Evolutionary conservation across 2,888 invertebrate species (phyloP).

Genomic region (Nomada flava): DNA sequence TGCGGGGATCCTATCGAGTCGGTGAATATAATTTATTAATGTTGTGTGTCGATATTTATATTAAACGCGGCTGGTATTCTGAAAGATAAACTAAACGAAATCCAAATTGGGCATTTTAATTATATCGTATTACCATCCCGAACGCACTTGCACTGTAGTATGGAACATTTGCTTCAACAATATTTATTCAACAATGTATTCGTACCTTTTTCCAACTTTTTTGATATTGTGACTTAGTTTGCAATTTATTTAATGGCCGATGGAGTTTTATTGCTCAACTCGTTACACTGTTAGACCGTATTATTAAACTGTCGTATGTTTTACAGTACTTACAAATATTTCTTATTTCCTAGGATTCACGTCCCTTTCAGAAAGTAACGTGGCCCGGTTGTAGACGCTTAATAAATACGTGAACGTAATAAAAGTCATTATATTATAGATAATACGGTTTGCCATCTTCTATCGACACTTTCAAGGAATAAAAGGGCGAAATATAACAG

Average conservation of each 20-base stretch:
- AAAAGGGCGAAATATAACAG: slow-evolving; percentile 27
- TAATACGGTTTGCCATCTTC: neutral
- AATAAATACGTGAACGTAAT: neutral
- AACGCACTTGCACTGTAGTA: no score
- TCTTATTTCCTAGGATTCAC: no score
- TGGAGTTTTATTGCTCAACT: no score
- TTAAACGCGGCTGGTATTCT: neutral
- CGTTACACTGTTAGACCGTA: no score
- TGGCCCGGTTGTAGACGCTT: neutral
- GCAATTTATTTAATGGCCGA: no score
- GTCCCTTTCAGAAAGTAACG: no score
- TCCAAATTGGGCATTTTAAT: slow-evolving; percentile 6
- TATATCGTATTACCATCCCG: neutral
- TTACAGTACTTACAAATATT: no score
- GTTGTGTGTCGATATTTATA: slow-evolving; percentile 9
- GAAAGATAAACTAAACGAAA: slow-evolving; percentile 19
- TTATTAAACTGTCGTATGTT: no score
- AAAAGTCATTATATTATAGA: neutral
- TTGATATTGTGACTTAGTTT: no score
- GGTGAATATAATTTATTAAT: slow-evolving; percentile 17
- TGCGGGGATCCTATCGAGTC: neutral
- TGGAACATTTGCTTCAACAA: neutral
- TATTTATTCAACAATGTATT: no score
- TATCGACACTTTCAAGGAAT: slow-evolving; percentile 28
- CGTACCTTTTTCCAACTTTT: no score